Conservation (phyloP, 2,797 vertebrate species). For the Urocyon cinereoargenteus region DNA sequence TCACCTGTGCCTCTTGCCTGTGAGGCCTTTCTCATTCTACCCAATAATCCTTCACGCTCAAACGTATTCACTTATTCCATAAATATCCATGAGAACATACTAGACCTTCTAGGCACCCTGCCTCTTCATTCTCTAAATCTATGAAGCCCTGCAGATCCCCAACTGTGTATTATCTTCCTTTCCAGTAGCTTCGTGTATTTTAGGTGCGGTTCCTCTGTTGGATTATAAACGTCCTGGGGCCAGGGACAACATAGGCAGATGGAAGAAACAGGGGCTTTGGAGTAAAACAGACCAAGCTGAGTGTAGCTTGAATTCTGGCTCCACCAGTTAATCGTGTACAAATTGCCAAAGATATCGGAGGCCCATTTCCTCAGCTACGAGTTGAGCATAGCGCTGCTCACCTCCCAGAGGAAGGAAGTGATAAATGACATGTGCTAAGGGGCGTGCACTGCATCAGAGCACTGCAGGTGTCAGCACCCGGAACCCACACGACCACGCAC, state of each 20-base stretch:
- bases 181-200: neutral
- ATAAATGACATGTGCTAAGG: neutral
- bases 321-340: no score
- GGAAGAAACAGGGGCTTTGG: neutral
- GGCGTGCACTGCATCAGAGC: neutral
- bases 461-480: neutral
- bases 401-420: neutral
- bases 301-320: neutral
- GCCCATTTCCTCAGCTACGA: neutral
- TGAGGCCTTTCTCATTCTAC: neutral
- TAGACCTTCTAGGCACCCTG: neutral
- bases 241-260: no score
- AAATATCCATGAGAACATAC: neutral
- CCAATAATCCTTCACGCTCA: neutral
- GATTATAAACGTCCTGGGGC: neutral
- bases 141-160: neutral
- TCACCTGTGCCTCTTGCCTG: neutral
- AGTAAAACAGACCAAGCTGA: neutral
- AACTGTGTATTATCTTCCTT: neutral
- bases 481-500: neutral
- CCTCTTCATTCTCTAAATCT: neutral
- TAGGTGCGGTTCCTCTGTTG: neutral
- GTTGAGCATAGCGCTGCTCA: neutral
- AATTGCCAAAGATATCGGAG: neutral
- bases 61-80: neutral